Conservation (phyloP, 2,888 invertebrate species). For the Chalcosyrphus nemorum region DNA sequence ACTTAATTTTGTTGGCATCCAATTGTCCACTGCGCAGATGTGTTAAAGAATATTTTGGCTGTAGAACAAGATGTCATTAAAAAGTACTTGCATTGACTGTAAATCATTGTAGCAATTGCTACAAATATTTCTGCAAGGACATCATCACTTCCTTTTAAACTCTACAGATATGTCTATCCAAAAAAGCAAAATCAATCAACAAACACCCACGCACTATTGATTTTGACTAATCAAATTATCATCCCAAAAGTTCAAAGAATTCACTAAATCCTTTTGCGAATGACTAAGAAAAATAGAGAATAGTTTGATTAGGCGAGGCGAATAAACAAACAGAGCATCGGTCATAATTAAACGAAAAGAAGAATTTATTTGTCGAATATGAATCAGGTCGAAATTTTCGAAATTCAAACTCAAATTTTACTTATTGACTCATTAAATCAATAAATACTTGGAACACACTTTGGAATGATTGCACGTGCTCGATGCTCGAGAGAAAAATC, state of each 20-base stretch:
- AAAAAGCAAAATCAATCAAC: not conserved
- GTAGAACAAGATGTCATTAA: too few species aligned
- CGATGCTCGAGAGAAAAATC: constrained; percentile 6
- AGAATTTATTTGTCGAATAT: constrained; percentile 1
- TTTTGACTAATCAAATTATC: not conserved
- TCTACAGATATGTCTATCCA: not conserved
- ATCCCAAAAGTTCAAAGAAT: not conserved
- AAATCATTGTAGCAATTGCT: too few species aligned
- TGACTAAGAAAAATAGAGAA: constrained; percentile 1
- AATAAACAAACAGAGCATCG: constrained; percentile 26
- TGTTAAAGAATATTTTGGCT: not conserved
- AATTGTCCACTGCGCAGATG: not conserved
- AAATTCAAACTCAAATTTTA: constrained; percentile 16
- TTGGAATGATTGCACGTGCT: constrained; percentile 41
- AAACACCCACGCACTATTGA: not conserved
- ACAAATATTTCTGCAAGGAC: not conserved
- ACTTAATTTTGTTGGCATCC: not conserved
- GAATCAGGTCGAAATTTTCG: not conserved
- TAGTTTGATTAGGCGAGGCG: not conserved
- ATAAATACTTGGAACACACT: constrained; percentile 23
- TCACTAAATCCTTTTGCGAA: not conserved
- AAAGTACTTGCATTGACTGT: too few species aligned
- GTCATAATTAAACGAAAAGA: constrained; percentile 23
- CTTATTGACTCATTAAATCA: constrained; percentile 40
- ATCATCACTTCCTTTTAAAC: not conserved